Evolutionary conservation across 1,140 invertebrate genomes (phyloP).

Genomic region (Drosophila kohkoa): DNA sequence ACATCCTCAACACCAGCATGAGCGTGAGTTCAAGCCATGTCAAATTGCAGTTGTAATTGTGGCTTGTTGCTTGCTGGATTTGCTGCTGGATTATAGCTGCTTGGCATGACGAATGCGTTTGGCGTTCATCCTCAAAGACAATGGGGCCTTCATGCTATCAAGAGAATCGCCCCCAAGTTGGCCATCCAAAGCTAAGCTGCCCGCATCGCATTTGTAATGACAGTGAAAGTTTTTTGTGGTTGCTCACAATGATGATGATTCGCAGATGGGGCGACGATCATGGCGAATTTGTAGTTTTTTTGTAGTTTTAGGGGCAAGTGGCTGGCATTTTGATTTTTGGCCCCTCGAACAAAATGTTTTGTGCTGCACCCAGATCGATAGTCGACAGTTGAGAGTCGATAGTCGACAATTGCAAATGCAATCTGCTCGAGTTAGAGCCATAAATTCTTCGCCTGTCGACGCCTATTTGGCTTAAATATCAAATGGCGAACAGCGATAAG

Average conservation of each 20-base stretch:
- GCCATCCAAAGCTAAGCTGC: background rate
- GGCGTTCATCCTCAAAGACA: slow-evolving; percentile 14
- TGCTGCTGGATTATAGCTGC: slow-evolving; percentile 1
- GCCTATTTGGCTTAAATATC: slow-evolving; percentile 41
- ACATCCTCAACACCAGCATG: slow-evolving; percentile 26
- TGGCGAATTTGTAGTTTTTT: background rate
- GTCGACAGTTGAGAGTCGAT: background rate
- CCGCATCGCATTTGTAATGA: slow-evolving; percentile 4
- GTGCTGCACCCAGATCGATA: slow-evolving; percentile 24
- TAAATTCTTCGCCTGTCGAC: slow-evolving; percentile 39
- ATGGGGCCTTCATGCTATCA: slow-evolving; percentile 46
- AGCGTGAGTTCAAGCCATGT: slow-evolving; percentile 35
- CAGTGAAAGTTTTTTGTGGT: slow-evolving; percentile 41
- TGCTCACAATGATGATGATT: too few species aligned
- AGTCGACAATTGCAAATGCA: slow-evolving; percentile 9
- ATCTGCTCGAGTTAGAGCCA: slow-evolving; percentile 25
- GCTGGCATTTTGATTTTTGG: slow-evolving; percentile 13
- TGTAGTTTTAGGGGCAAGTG: slow-evolving; percentile 9
- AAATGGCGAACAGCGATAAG: slow-evolving; percentile 33
- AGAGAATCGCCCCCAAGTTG: slow-evolving; percentile 27
- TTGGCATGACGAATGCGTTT: slow-evolving; percentile 41
- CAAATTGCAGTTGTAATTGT: slow-evolving; percentile 30
- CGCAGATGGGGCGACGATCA: slow-evolving; percentile 18
- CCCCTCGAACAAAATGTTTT: background rate
- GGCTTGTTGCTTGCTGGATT: too few species aligned